Conservation (phyloP, 2,113 vertebrate genomes). For the Heloderma charlesbogerti region DNA sequence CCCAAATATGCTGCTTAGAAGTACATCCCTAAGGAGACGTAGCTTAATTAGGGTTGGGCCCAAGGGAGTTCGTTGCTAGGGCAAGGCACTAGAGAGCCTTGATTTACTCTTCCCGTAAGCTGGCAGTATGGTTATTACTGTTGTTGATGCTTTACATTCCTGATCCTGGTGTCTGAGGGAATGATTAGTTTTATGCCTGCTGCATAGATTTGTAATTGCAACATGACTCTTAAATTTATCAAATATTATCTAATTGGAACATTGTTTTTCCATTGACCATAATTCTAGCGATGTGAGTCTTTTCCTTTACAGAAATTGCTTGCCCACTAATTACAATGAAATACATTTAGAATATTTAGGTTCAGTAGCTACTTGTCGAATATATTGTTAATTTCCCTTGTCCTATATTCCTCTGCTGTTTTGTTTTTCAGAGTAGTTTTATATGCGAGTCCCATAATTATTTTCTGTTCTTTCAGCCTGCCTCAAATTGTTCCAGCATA, state of each 20-base stretch:
- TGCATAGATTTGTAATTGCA: neutral
- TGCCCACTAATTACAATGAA: neutral
- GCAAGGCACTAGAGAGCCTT: neutral
- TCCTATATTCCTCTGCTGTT: neutral
- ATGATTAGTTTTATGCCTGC: neutral
- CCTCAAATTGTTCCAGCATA: neutral
- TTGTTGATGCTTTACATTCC: neutral
- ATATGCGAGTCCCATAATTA: neutral
- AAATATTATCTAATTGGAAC: conserved; percentile 10
- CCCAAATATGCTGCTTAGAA: neutral
- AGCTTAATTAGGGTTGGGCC: neutral
- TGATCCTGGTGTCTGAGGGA: neutral
- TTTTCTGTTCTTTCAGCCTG: neutral
- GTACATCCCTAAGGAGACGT: neutral
- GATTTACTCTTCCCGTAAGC: neutral
- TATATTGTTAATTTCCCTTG: neutral
- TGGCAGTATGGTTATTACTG: neutral
- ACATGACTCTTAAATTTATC: conserved; percentile 3
- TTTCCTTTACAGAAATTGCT: neutral
- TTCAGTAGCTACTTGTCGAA: neutral
- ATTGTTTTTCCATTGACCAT: neutral
- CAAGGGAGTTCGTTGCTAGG: neutral
- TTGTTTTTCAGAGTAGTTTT: neutral
- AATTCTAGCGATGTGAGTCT: neutral
- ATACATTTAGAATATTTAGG: neutral